Base-by-base conservation (phyloP, 2,888 invertebrate species). In the Cartodere bifasciata region DNA sequence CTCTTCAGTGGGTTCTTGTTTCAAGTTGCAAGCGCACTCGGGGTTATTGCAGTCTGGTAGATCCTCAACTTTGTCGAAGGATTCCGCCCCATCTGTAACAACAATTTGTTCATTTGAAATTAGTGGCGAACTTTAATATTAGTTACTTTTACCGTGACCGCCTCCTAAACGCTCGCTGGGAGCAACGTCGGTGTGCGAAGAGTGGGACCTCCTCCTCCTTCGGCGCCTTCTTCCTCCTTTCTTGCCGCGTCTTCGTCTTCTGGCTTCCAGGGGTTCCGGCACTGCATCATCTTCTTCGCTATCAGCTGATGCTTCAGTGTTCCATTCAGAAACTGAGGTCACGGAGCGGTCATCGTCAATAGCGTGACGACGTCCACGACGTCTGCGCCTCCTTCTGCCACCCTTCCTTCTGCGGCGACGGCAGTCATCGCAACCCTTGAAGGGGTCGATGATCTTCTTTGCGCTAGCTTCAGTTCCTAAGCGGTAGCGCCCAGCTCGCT, bases 1-100 rank as follows among this genome's bases (percentile, higher is more conserved):
- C 9, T 17, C 6, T n/a, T 17, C 9, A 7, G 9, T 6, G 20
- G 32, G 32, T 28, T 41, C 39, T 20, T 39, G 37, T 15, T 41
- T 37, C 13, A 39, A 28, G 20, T 39, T 39, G 20, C 41, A 41
- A 12, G 37, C 12, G 17, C 39, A 41, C 15, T 41, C 34, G 2
- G 37, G 39, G 22, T 41, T 41, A 13, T 37, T 34, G 17, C 41
- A 41, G 30, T 37, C 34, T 21, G 29, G 35, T 5, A 17, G 11
- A 23, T 23, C 16, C 9, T 31, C 29, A 7, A 24, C 6, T 6
- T 24, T 11, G 10, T n/a, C n/a, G n/a, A n/a, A n/a, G n/a, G n/a
- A n/a, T n/a, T n/a, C n/a, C n/a, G n/a, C n/a, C n/a, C n/a, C n/a
- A n/a, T n/a, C n/a, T n/a, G n/a, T n/a, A n/a, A n/a, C n/a, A n/a